Base-by-base conservation (phyloP, 2,113 vertebrate species). In the Dascyllus trimaculatus region DNA sequence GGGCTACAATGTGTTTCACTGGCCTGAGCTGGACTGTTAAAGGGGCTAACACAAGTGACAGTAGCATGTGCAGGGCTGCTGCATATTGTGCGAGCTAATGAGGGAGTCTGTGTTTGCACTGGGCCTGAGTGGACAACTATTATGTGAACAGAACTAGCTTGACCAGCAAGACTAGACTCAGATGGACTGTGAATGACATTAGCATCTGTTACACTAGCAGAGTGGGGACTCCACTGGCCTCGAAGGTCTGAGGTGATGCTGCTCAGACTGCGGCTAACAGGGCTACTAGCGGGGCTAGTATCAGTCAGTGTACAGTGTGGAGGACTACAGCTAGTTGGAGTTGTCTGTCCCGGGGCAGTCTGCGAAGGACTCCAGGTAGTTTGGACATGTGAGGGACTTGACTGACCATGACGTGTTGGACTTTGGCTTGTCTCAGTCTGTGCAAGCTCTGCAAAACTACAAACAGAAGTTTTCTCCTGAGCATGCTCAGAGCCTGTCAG, bases 101-200 rank as follows among this genome's bases (percentile, higher is more conserved):
- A 78, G 58, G 82, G 58, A 59, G 38, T 61, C 15, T 58, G 43
- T 82, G 25, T 84, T 56, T 68, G 71, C 56, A 57, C 22, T 45
- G 46, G 68, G 58, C 79, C 74, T 63, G 78, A 84, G 56, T 59
- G 56, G n/a, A 69, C 19, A 56, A 71, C 48, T 18, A 66, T 48
- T 71, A 45, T 49, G 21, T 82, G 66, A 72, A 61, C 10, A 86
- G 89, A 85, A 88, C 82, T 87, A 89, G 76, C 62, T 79, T 85
- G 87, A 88, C 87, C 85, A 81, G 81, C 84, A 87, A 67, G 84
- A 85, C 85, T 90, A 87, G 87, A 84, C 82, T 71, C 51, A 11
- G 52, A 46, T 46, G 70, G 61, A 77, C 79, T 71, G 24, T 73
- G 71, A 76, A 68, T 59, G 35, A 58, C 0, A 1, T 25, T 11